Evolutionary conservation across 2,797 vertebrate species (phyloP).

Genomic region (Takifugu rubripes): DNA sequence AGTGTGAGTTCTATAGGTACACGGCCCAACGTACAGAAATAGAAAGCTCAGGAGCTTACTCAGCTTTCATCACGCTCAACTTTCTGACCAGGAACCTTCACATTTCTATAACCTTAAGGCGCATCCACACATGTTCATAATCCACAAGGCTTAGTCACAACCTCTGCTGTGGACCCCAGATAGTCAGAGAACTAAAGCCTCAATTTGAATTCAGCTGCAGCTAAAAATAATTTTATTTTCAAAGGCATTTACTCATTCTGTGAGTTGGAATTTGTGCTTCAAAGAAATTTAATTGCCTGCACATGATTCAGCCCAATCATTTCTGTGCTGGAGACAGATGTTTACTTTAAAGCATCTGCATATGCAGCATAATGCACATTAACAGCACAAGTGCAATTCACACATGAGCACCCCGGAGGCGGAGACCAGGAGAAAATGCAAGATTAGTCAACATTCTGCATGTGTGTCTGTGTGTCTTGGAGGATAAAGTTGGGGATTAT

Average conservation of each 20-base stretch:
- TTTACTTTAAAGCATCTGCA: constrained; percentile 9
- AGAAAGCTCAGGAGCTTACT: constrained; percentile 72
- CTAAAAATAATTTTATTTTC: constrained; percentile 12
- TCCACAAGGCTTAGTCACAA: constrained; percentile 63
- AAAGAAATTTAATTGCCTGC: constrained; percentile 14
- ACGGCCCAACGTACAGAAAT: constrained; percentile 67
- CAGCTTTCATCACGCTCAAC: constrained; percentile 65
- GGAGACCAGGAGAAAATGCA: constrained; percentile 20
- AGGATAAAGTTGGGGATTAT: constrained; percentile 63
- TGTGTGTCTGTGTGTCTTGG: constrained; percentile 38
- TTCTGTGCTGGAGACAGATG: constrained; percentile 13
- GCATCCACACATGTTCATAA: constrained; percentile 64
- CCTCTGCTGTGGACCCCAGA: constrained; percentile 42
- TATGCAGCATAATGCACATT: constrained; percentile 14
- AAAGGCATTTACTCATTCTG: neutral
- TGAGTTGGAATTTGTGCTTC: neutral
- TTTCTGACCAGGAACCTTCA: constrained; percentile 68
- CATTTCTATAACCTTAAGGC: constrained; percentile 58
- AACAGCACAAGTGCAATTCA: constrained; percentile 10
- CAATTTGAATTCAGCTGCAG: constrained; percentile 26
- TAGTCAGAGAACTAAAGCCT: constrained; percentile 34
- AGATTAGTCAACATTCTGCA: constrained; percentile 25
- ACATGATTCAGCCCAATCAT: constrained; percentile 8
- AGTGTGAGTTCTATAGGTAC: constrained; percentile 56
- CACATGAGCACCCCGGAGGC: constrained; percentile 6